Conservation (phyloP, 2,888 invertebrate species). For the Torymus texanus region DNA sequence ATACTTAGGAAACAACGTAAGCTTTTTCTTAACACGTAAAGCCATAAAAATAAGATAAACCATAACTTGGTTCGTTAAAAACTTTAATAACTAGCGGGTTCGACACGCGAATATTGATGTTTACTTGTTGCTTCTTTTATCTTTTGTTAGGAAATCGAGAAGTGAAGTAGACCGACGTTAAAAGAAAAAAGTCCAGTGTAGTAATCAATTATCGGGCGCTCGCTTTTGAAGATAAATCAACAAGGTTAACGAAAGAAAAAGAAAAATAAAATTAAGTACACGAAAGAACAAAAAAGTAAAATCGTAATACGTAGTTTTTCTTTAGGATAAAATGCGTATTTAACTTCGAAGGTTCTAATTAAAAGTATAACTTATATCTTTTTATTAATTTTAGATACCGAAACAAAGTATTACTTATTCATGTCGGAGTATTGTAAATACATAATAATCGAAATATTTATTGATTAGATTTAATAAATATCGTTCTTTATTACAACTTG, state of each 20-base stretch:
- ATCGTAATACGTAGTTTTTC: no score
- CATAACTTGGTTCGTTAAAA: slow-evolving; percentile 1
- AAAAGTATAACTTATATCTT: no score
- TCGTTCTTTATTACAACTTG: no score
- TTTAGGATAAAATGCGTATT: no score
- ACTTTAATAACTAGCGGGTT: slow-evolving; percentile 2
- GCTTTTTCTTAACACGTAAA: not conserved
- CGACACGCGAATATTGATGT: slow-evolving; percentile 10
- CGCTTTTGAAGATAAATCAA: slow-evolving; percentile 1
- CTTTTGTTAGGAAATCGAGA: not conserved
- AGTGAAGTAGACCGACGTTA: slow-evolving; percentile 5
- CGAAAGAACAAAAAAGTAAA: not conserved
- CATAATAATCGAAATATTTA: no score
- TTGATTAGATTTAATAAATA: no score
- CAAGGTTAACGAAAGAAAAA: not conserved
- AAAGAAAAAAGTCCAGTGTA: not conserved
- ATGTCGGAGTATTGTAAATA: no score
- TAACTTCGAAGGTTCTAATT: no score
- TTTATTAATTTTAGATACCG: no score
- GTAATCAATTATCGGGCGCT: slow-evolving; percentile 3
- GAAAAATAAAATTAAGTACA: not conserved
- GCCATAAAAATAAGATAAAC: not conserved
- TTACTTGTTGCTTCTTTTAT: slow-evolving; percentile 2
- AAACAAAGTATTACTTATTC: no score
- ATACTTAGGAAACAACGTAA: not conserved